Evolutionary conservation across 2,113 vertebrate genomes (phyloP), one percentile per base, ranked within the genome.

Genomic region (Centropristis striata): DNA sequence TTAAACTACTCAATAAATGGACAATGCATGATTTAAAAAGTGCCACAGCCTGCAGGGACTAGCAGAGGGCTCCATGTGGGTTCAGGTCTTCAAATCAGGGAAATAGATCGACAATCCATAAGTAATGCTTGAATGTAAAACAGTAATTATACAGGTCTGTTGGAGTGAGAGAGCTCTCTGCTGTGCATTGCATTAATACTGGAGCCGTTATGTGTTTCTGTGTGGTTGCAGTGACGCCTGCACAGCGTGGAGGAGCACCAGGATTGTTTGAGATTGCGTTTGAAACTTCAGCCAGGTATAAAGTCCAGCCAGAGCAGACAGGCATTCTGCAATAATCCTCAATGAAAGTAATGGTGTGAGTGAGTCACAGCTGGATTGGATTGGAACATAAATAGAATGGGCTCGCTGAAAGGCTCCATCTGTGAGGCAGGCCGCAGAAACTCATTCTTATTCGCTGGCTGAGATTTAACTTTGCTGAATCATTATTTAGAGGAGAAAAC

Each of bases 301-400:
- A 8, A 37, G n/a, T 41, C 11, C 32, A 60, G 16, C 37, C 27
- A 57, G 54, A 57, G 46, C 64, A 75, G 55, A 76, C 69, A 59
- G 47, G 42, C 46, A 51, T 27, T 63, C 14, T 25, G 51, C 71
- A 69, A 71, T 77, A 65, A 75, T 75, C 20, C 53, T 70, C 75
- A 86, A 75, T 66, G 53, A 74, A 51, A 71, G 61, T 54, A 66
- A 74, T 70, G 25, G 54, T 72, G 46, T 37, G 21, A 60, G 65
- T 71, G 70, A 81, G 66, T 60, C 81, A 69, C 36, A 9, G 71
- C 66, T 46, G 46, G 54, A 84, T 75, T 75, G 54, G 53, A 81
- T 16, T 49, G 47, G 46, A 74, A 66, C 72, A 68, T 73, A 85
- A 83, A 82, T 70, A 77, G 72, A 80, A 57, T 32, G 80, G 44